Evolutionary conservation across 2,113 vertebrate genomes (phyloP).

Genomic region (Lichenostomus cassidix): DNA sequence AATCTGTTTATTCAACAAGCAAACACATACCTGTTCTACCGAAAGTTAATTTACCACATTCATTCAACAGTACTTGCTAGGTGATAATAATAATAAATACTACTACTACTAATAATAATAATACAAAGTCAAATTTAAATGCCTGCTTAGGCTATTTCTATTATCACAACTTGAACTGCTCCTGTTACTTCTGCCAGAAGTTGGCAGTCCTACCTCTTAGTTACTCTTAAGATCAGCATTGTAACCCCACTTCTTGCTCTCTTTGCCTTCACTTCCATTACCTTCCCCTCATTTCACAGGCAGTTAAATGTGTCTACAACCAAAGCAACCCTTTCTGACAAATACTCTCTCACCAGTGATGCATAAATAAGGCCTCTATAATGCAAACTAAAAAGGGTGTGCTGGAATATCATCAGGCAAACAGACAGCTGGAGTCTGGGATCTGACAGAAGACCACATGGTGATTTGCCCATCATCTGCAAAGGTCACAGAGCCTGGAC

Average conservation of each 20-base stretch:
- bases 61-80: neutral
- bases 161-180: neutral
- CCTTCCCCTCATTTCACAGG: neutral
- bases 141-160: neutral
- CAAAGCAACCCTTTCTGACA: neutral
- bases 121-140: neutral
- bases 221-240: neutral
- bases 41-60: neutral
- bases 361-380: neutral
- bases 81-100: neutral
- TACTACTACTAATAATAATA: neutral
- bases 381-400: neutral
- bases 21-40: neutral
- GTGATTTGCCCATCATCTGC: neutral
- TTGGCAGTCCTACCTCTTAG: neutral
- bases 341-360: neutral
- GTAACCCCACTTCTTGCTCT: neutral
- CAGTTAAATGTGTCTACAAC: neutral
- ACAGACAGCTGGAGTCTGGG: slow-evolving; percentile 5
- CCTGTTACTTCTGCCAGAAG: neutral
- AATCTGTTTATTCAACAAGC: neutral
- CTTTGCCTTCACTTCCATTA: neutral
- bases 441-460: slow-evolving; percentile 19
- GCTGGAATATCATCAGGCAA: slow-evolving; percentile 5
- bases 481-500: neutral